Base-by-base conservation (phyloP, 2,888 invertebrate species). In the Subacronicta megacephala region DNA sequence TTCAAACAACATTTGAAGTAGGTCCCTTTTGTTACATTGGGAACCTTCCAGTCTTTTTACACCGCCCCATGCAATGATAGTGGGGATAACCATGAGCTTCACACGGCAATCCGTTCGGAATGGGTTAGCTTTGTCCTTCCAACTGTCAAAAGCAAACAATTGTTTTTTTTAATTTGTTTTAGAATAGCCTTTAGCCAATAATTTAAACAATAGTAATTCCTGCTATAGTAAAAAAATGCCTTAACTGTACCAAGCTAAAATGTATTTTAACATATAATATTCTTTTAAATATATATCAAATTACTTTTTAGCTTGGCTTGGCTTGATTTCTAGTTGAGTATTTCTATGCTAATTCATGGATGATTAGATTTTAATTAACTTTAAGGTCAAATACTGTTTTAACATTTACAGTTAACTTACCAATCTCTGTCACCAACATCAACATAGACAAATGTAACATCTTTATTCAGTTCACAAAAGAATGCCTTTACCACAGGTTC, bases 71-170 rank as follows among this genome's bases (percentile, higher is more conserved):
- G 95, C 95, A 36, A 97, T 87, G 13, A 99, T 85, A 0, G 98
- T 98, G 1, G 99, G 98, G 38, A 99, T 95, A 45, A 97, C 96
- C 83, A 97, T 96, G 50, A 99, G 89, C 71, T 95, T 95, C 0
- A 96, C 95, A 40, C 95, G 95, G 33, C 95, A 82, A 82, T 98
- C 97, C 51, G 96, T 97, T 55, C 98, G 95, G 88, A 98, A 99
- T 1, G 96, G 96, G 83, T 97, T 97, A 12, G 96, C 95, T 49
- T 94, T 95, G 86, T 98, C 96, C 88, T 97, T 98, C 98, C 98
- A 99, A 65, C 97, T 98, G 82, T 31, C 26, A 26, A 26, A 10
- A 26, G 3, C 26, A 31, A 31, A 10, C 3, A 10, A n/a, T 4
- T 1, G n/a, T n/a, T n/a, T 10, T 29, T n/a, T 3, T 31, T n/a